Evolutionary conservation across 2,113 vertebrate genomes (phyloP).

Genomic region (Brienomyrus longianalis): DNA sequence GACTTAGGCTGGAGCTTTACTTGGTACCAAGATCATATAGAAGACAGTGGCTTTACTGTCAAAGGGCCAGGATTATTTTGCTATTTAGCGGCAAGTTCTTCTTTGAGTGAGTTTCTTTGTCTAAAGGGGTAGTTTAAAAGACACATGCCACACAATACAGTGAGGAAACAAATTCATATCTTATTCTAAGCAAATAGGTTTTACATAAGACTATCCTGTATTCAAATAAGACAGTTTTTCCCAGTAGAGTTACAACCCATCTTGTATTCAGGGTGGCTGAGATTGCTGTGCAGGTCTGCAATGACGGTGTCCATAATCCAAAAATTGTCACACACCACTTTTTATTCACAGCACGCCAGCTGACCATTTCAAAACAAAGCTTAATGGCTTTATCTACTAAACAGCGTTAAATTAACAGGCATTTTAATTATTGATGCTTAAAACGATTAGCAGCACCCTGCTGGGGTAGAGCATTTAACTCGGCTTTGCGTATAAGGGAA

Average conservation of each 20-base stretch:
- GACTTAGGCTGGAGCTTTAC: background rate
- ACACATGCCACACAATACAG: background rate
- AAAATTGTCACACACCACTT: background rate
- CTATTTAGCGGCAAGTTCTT: background rate
- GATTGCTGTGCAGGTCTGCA: background rate
- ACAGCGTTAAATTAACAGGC: background rate
- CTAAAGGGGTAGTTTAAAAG: background rate
- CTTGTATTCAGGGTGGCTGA: background rate
- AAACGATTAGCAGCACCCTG: background rate
- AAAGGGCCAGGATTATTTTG: background rate
- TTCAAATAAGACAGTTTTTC: background rate
- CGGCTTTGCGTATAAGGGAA: background rate
- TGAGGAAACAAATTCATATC: background rate
- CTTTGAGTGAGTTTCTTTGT: background rate
- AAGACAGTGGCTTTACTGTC: background rate
- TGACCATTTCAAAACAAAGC: background rate
- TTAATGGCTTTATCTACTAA: background rate
- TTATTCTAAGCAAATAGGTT: background rate
- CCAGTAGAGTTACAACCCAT: background rate
- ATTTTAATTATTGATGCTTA: conserved; percentile 5
- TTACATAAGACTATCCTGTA: background rate
- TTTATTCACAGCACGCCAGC: background rate
- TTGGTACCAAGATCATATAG: background rate
- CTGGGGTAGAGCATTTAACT: background rate
- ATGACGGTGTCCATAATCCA: background rate